These are phyloP conservation scores for Oceanites oceanicus DNA, from an alignment of 2,113 vertebrate species.

Conservation along the genomic window DNA sequence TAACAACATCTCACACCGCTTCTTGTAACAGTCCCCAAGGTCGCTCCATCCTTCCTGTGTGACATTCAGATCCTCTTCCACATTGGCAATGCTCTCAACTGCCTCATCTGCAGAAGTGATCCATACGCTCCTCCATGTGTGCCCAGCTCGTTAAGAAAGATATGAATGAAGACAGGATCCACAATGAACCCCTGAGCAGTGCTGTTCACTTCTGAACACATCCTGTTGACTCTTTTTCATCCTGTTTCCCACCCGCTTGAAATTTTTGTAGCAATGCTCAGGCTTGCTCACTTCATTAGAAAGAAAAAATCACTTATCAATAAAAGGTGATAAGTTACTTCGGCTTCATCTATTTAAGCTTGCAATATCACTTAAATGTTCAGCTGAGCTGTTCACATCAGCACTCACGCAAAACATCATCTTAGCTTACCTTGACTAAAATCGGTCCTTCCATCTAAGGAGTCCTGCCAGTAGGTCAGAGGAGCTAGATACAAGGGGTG, in stretches of 20 bases:
- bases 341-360: not conserved
- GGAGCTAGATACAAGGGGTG: not conserved
- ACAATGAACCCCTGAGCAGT: not conserved
- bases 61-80: not conserved
- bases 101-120: not conserved
- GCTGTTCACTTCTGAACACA: not conserved
- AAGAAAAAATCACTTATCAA: not conserved
- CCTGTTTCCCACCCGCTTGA: not conserved
- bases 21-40: not conserved
- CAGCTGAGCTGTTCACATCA: not conserved
- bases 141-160: not conserved
- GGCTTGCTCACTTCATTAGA: not conserved
- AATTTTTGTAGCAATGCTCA: not conserved
- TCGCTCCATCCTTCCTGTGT: not conserved
- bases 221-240: not conserved
- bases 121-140: not conserved
- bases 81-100: not conserved
- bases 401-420: not conserved
- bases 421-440: not conserved
- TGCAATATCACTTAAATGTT: not conserved
- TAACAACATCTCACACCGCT: not conserved
- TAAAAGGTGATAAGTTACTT: not conserved
- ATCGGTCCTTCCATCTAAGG: not conserved
- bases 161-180: not conserved
- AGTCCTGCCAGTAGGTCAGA: not conserved